These are phyloP conservation scores for Sympetrum striolatum DNA, from an alignment of 2,888 invertebrate species.

Conservation along the genomic window DNA sequence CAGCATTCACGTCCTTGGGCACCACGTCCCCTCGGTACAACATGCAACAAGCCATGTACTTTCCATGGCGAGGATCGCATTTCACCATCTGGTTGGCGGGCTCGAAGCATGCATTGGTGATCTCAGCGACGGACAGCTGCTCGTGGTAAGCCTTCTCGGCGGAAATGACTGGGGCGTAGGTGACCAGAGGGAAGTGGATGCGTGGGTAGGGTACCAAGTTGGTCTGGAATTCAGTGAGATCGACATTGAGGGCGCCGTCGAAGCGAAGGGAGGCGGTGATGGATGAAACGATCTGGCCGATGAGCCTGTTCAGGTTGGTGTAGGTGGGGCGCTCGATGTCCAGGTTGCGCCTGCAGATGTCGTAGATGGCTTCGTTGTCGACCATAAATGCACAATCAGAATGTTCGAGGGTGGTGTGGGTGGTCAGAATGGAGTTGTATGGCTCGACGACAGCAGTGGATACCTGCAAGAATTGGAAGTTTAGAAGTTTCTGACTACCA, in stretches of 20 bases:
- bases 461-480: constrained; percentile 20
- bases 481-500: too few relatives aligned
- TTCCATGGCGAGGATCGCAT: constrained; percentile 51
- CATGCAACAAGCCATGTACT: constrained; percentile 58
- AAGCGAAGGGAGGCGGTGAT: constrained; percentile 61
- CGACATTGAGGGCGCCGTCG: constrained; percentile 64
- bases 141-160: constrained; percentile 63
- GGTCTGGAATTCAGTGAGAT: constrained; percentile 63
- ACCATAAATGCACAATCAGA: constrained; percentile 92
- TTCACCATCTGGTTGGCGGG: constrained; percentile 62
- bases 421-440: constrained; percentile 91
- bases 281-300: constrained; percentile 93
- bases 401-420: constrained; percentile 87
- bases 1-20: constrained; percentile 58
- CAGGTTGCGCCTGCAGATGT: constrained; percentile 85
- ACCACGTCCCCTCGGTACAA: constrained; percentile 54
- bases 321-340: constrained; percentile 86
- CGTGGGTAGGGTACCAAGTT: constrained; percentile 63
- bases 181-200: constrained; percentile 62
- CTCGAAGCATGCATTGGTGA: constrained; percentile 65
- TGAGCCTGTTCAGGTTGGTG: constrained; percentile 90
- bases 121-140: constrained; percentile 60
- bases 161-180: constrained; percentile 60
- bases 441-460: constrained; percentile 68
- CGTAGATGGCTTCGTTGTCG: constrained; percentile 89